Percentiles rank a stretch among this genome's conserved stretches.
Conservation (phyloP, 2,797 vertebrate genomes). For the Vireo griseus region DNA sequence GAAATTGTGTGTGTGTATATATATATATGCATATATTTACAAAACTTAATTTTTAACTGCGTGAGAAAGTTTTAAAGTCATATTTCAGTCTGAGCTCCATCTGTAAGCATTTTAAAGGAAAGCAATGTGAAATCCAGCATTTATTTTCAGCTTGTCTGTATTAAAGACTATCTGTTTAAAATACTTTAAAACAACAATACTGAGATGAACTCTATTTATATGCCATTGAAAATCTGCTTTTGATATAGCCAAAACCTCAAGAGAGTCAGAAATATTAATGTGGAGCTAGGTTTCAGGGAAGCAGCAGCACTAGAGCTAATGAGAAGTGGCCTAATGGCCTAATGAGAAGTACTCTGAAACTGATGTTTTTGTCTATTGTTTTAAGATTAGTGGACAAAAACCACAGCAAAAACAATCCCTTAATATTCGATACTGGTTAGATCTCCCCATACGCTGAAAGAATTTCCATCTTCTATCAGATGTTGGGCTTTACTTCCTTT, state of each 20-base stretch:
- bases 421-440: background rate
- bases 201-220: background rate
- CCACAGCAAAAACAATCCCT: too few relatives aligned
- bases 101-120: background rate
- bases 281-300: background rate
- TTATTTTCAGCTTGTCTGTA: background rate
- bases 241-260: background rate
- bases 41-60: background rate
- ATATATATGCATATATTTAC: too few relatives aligned
- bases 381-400: background rate
- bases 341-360: background rate
- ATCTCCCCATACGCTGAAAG: background rate
- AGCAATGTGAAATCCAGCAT: background rate
- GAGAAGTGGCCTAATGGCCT: too few relatives aligned
- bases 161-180: background rate
- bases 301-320: background rate
- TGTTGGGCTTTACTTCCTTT: background rate
- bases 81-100: background rate
- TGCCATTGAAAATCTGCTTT: background rate
- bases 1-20: background rate
- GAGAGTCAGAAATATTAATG: background rate
- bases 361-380: background rate
- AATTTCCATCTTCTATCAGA: background rate
- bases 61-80: background rate
- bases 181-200: background rate